These are phyloP conservation scores for Tiliqua scincoides DNA, from an alignment of 2,113 vertebrate genomes.

Conservation along the genomic window DNA sequence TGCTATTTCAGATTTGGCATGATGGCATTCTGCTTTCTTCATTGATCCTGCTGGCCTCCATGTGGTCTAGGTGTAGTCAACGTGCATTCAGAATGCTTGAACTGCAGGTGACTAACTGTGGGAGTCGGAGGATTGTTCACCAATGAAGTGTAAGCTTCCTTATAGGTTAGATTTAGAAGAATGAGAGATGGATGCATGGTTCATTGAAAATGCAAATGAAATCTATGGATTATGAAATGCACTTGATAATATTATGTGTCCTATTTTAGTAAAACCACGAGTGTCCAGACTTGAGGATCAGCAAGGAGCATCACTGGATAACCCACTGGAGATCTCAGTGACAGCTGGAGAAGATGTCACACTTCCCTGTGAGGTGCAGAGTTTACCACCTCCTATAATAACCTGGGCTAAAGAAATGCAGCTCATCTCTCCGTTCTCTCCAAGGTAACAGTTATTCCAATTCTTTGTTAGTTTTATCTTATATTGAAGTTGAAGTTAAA, in stretches of 20 bases:
- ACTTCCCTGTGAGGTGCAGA: slow-evolving; percentile 91
- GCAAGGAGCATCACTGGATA: slow-evolving; percentile 64
- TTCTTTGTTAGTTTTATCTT: neutral
- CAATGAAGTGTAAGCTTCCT: neutral
- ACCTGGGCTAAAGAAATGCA: slow-evolving; percentile 93
- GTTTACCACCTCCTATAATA: slow-evolving; percentile 89
- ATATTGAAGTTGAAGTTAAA: neutral
- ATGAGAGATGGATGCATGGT: neutral
- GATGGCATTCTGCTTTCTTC: neutral
- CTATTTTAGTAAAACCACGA: slow-evolving; percentile 88
- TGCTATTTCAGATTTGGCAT: neutral
- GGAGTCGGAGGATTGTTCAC: neutral
- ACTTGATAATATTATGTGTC: slow-evolving; percentile 33
- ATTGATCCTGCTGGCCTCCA: neutral
- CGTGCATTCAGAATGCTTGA: neutral
- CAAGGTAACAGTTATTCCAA: slow-evolving; percentile 77
- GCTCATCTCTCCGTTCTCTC: slow-evolving; percentile 93
- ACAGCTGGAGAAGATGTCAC: slow-evolving; percentile 84
- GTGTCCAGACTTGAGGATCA: slow-evolving; percentile 68
- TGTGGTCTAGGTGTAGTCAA: neutral
- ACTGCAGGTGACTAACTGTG: too few relatives aligned
- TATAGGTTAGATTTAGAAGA: neutral
- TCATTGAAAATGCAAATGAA: neutral
- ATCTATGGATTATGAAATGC: too few relatives aligned
- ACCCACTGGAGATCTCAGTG: slow-evolving; percentile 81